Evolutionary conservation across 2,888 invertebrate species (phyloP).

Genomic region (Cyclophora punctaria): DNA sequence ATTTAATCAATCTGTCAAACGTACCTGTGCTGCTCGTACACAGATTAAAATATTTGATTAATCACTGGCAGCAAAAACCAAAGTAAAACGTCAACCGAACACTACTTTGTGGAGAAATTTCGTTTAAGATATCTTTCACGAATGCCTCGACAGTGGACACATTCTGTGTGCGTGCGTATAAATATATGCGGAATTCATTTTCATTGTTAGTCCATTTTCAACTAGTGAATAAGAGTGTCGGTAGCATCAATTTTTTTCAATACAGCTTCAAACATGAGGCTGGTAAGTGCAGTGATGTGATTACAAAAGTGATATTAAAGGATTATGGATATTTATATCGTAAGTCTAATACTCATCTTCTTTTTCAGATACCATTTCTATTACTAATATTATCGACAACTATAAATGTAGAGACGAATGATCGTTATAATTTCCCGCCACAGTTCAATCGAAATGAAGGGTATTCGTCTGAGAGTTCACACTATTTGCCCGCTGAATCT

Average conservation of each 20-base stretch:
- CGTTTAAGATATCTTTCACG: conserved; percentile 61
- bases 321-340: conserved; percentile 21
- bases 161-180: conserved; percentile 62
- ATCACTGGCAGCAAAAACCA: conserved; percentile 12
- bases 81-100: conserved; percentile 2
- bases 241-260: conserved; percentile 34
- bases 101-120: conserved; percentile 50
- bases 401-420: conserved; percentile 38
- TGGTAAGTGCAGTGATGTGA: conserved; percentile 62
- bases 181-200: conserved; percentile 74
- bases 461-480: conserved; percentile 48
- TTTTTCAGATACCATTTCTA: conserved; percentile 49
- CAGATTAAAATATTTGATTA: conserved; percentile 5
- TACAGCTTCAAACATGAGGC: conserved; percentile 66
- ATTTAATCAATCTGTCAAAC: no score
- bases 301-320: conserved; percentile 28
- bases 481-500: conserved; percentile 58
- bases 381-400: conserved; percentile 13
- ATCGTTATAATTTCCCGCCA: conserved; percentile 49
- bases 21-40: no score
- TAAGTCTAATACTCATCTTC: conserved; percentile 29
- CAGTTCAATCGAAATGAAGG: conserved; percentile 43
- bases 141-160: conserved; percentile 53
- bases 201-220: conserved; percentile 69
- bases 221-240: conserved; percentile 59